Conservation (phyloP, 1,140 invertebrate species). For the Pentalonia nigronervosa region DNA sequence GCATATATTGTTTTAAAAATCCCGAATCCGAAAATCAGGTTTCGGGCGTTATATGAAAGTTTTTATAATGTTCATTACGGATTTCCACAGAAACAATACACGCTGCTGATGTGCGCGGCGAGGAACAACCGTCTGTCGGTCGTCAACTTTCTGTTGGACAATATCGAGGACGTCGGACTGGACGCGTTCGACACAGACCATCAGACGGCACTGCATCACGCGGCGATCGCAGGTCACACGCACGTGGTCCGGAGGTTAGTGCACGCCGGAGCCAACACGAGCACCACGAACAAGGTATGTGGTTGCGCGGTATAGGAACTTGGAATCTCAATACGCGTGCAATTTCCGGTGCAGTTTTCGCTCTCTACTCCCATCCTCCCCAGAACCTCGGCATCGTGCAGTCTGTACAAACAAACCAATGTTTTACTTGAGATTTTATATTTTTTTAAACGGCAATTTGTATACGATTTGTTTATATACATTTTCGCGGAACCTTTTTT, state of each 20-base stretch:
- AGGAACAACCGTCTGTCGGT: constrained; percentile 72
- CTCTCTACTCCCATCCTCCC: too few species aligned
- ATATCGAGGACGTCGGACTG: constrained; percentile 69
- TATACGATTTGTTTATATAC: too few species aligned
- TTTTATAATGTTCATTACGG: not conserved
- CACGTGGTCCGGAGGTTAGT: constrained; percentile 70
- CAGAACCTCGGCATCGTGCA: too few species aligned
- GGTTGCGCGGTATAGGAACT: not conserved
- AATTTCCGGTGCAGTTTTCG: not conserved
- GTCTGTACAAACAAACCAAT: too few species aligned
- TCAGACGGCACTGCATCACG: constrained; percentile 66
- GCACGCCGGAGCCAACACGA: constrained; percentile 70
- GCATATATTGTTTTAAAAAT: not conserved
- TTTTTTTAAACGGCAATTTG: too few species aligned
- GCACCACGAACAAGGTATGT: constrained; percentile 68
- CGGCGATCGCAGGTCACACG: constrained; percentile 65
- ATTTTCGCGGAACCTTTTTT: too few species aligned
- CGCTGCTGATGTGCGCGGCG: constrained; percentile 74
- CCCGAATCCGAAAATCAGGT: not conserved
- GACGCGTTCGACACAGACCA: constrained; percentile 69
- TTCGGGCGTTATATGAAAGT: not conserved
- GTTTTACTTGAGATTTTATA: too few species aligned
- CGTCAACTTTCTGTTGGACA: constrained; percentile 71
- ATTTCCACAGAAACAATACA: constrained; percentile 71
- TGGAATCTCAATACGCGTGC: not conserved